These are phyloP conservation scores for Turritopsis rubra DNA, from an alignment of 30 jellyfish, hydroid and myxozoan genomes.

Conservation along the genomic window DNA sequence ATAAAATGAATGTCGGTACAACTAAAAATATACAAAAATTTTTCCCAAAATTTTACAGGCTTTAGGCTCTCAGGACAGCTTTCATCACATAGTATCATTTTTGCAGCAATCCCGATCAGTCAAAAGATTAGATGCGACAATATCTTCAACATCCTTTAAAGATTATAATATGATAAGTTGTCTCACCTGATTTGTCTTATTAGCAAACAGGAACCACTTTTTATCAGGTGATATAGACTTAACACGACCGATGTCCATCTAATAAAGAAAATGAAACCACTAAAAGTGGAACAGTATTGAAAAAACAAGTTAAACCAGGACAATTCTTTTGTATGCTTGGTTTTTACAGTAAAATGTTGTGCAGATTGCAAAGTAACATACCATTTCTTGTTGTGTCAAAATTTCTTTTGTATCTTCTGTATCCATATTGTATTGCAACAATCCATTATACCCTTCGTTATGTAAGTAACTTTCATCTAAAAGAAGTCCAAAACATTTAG, in stretches of 20 bases:
- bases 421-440: not conserved
- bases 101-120: not conserved
- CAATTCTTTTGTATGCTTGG: too few relatives aligned
- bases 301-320: too few relatives aligned
- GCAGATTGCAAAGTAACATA: too few relatives aligned
- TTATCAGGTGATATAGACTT: constrained; percentile 46
- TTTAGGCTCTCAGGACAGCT: too few relatives aligned
- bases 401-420: not conserved
- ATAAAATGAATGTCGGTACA: constrained; percentile 72
- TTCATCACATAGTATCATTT: too few relatives aligned
- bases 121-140: not conserved
- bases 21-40: constrained; percentile 26
- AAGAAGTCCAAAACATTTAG: too few relatives aligned
- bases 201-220: constrained; percentile 52
- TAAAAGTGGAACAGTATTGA: too few relatives aligned
- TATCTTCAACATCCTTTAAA: too few relatives aligned
- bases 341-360: too few relatives aligned
- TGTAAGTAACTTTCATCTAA: constrained; percentile 17
- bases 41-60: too few relatives aligned
- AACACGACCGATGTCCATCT: constrained; percentile 12
- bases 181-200: constrained; percentile 51
- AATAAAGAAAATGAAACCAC: not conserved
- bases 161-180: too few relatives aligned
- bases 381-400: constrained; percentile 18
- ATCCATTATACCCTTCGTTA: not conserved